phyloP scores from a whole-genome alignment of 1,140 invertebrate species.

The Scaptomyza hsui region DNA sequence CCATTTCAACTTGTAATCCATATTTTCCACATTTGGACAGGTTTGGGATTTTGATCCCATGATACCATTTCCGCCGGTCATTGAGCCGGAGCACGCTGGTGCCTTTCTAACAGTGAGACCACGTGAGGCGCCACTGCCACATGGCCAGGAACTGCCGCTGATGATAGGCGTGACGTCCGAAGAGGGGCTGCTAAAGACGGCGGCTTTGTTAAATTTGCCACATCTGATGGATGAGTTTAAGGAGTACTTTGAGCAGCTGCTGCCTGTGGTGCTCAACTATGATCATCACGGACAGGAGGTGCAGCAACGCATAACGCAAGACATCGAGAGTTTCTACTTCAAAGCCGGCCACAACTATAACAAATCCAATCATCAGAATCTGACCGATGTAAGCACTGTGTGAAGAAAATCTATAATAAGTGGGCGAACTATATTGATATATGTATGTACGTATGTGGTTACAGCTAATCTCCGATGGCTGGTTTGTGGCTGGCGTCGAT shows the following conservation, averaged over 20 bases:
- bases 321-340: conserved; percentile 87
- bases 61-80: conserved; percentile 89
- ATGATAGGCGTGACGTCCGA: conserved; percentile 88
- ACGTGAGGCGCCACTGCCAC: conserved; percentile 84
- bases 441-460: conserved; percentile 28
- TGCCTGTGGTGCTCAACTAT: conserved; percentile 87
- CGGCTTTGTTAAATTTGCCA: conserved; percentile 83
- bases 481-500: conserved; percentile 87
- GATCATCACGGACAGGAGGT: conserved; percentile 85
- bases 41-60: conserved; percentile 89
- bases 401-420: background rate
- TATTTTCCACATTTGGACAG: conserved; percentile 75
- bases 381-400: conserved; percentile 85
- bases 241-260: conserved; percentile 85
- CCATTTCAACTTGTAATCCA: no score
- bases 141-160: conserved; percentile 86
- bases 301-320: conserved; percentile 84
- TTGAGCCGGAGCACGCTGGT: conserved; percentile 87
- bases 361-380: conserved; percentile 84
- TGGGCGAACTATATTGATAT: background rate
- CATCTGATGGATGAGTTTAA: conserved; percentile 85
- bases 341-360: conserved; percentile 83
- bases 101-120: conserved; percentile 88
- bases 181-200: conserved; percentile 88
- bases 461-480: conserved; percentile 89